These are phyloP conservation scores for Psittacara wagleri DNA, from an alignment of 2,113 vertebrate genomes.

Conservation along the genomic window DNA sequence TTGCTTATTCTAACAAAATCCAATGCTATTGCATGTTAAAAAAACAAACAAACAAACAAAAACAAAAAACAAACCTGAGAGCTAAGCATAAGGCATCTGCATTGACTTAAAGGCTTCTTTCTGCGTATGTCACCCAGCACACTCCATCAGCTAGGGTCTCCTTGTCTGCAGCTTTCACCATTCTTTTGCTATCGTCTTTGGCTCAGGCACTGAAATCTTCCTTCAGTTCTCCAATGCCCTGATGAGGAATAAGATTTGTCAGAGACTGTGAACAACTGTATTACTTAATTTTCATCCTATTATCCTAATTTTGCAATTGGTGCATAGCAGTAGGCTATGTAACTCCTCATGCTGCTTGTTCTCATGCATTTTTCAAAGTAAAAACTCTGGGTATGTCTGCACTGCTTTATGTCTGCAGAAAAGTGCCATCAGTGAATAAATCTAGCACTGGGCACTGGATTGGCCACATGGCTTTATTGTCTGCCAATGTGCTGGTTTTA, in stretches of 20 bases:
- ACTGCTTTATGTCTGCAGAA: background rate
- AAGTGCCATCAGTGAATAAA: background rate
- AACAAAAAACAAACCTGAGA: background rate
- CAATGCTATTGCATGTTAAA: background rate
- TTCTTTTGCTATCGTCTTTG: background rate
- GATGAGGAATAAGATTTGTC: background rate
- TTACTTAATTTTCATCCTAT: background rate
- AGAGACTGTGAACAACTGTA: background rate
- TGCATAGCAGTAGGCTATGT: background rate
- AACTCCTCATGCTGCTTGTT: background rate
- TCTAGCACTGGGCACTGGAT: background rate
- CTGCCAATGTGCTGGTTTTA: background rate
- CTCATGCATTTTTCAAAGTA: background rate
- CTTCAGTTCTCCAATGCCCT: background rate
- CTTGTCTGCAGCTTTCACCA: background rate
- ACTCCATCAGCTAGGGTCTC: background rate
- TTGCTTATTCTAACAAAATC: background rate
- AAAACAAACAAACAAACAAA: background rate
- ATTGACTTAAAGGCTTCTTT: background rate
- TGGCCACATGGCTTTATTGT: background rate
- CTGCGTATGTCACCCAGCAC: background rate
- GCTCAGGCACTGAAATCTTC: background rate
- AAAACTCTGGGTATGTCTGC: background rate
- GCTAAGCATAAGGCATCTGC: background rate
- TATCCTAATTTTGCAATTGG: background rate